Evolutionary conservation across 2,888 invertebrate species (phyloP).

Genomic region (Rhopalosiphum nymphaeae): DNA sequence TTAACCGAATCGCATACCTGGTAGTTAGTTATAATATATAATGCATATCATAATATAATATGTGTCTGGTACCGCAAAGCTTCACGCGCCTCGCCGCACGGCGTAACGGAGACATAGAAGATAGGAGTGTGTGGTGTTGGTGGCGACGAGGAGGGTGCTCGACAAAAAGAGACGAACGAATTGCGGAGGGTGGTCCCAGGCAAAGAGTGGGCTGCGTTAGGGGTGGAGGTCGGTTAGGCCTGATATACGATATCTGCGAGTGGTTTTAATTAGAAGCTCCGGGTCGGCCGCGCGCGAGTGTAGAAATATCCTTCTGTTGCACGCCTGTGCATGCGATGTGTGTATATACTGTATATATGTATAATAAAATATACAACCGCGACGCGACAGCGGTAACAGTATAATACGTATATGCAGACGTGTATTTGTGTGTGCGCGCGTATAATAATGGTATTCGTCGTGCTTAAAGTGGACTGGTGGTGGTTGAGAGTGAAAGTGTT

Average conservation of each 20-base stretch:
- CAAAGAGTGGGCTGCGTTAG: background rate
- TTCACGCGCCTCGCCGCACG: background rate
- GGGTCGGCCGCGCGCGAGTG: conserved; percentile 7
- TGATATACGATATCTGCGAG: conserved; percentile 61
- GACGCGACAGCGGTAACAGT: conserved; percentile 27
- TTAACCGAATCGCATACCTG: background rate
- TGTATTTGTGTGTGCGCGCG: background rate
- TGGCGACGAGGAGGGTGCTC: background rate
- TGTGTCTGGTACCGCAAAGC: background rate
- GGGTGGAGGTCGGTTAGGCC: conserved; percentile 9
- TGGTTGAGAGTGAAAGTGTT: background rate
- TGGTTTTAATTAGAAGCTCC: conserved; percentile 62
- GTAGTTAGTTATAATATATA: background rate
- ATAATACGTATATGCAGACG: background rate
- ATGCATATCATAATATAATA: background rate
- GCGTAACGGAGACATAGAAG: background rate
- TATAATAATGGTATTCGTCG: background rate
- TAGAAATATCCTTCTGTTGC: conserved; percentile 8
- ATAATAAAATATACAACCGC: background rate
- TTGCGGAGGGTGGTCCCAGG: background rate
- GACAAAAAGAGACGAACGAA: background rate
- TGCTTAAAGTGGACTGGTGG: background rate
- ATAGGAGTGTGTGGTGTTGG: background rate
- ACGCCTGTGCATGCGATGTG: background rate
- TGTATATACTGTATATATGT: background rate